A percentile compares a stretch with the other conserved stretches of the same genome.
Evolutionary conservation across 37 sponge, comb jelly and placozoan genomes (phyloP).

Genomic region (Sycon ciliatum): DNA sequence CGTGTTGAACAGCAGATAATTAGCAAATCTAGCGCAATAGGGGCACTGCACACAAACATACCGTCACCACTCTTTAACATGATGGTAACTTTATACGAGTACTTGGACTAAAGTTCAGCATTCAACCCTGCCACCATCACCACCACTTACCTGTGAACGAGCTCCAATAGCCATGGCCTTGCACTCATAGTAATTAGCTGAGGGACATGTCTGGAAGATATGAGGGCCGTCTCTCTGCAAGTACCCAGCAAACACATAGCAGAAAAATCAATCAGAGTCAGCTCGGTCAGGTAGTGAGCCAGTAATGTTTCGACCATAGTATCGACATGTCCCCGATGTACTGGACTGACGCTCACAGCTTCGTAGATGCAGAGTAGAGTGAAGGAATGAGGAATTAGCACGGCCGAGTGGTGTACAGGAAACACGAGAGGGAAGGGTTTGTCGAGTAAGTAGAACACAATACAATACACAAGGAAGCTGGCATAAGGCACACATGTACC

Average conservation of each 20-base stretch:
- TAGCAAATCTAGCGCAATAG: too few relatives aligned
- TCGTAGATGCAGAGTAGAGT: too few relatives aligned
- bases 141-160: slow-evolving; percentile 66
- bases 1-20: too few relatives aligned
- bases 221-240: slow-evolving; percentile 71
- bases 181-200: slow-evolving; percentile 94
- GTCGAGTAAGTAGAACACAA: background rate
- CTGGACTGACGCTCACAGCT: too few relatives aligned
- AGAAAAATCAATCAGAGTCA: background rate
- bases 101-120: too few relatives aligned
- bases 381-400: background rate
- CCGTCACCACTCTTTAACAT: too few relatives aligned
- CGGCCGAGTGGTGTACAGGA: background rate
- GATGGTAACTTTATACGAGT: too few relatives aligned
- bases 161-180: slow-evolving; percentile 99
- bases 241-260: background rate
- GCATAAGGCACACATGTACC: background rate
- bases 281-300: too few relatives aligned
- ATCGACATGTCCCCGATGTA: too few relatives aligned
- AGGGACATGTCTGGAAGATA: slow-evolving; percentile 88
- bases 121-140: too few relatives aligned
- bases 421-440: background rate
- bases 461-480: background rate
- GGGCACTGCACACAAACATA: too few relatives aligned
- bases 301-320: too few relatives aligned